phyloP scores from a whole-genome alignment of 2,888 invertebrate genomes.

The Lasioglossum vierecki region DNA sequence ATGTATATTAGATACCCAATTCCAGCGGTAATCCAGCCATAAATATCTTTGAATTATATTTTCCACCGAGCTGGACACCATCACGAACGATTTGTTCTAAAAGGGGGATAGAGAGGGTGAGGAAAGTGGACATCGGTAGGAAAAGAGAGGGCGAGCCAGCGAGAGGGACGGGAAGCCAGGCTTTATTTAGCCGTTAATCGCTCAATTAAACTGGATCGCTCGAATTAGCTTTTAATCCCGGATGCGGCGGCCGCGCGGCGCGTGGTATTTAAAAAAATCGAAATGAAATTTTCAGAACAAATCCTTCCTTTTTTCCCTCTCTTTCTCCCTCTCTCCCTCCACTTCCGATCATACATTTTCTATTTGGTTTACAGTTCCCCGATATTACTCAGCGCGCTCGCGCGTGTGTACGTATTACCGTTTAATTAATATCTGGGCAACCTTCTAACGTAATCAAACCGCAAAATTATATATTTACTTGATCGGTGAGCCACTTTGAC shows the following conservation, averaged over 20 bases:
- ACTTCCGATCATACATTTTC: conserved; percentile 13
- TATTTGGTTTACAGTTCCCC: conserved; percentile 15
- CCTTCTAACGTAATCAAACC: conserved; percentile 29
- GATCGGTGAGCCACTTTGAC: neutral
- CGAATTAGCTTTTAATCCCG: conserved; percentile 82
- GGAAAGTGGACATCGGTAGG: conserved; percentile 26
- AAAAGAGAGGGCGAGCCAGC: conserved; percentile 17
- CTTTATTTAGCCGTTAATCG: conserved; percentile 83
- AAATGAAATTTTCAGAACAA: conserved; percentile 66
- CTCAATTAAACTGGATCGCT: conserved; percentile 83
- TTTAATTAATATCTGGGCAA: conserved; percentile 13
- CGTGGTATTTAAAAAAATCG: conserved; percentile 66
- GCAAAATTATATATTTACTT: conserved; percentile 19
- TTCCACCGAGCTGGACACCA: conserved; percentile 77
- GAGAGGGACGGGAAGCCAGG: conserved; percentile 35
- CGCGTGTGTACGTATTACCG: neutral
- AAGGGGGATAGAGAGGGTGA: conserved; percentile 60
- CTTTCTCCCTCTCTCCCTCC: neutral
- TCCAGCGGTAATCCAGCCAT: conserved; percentile 82
- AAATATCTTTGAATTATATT: conserved; percentile 84
- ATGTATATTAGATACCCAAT: conserved; percentile 82
- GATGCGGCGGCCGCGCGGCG: conserved; percentile 24
- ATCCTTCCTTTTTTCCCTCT: neutral
- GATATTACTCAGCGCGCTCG: neutral
- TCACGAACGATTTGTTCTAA: conserved; percentile 76